Evolutionary conservation across 2,797 vertebrate species (phyloP).

Genomic region (Holocentrus rufus): DNA sequence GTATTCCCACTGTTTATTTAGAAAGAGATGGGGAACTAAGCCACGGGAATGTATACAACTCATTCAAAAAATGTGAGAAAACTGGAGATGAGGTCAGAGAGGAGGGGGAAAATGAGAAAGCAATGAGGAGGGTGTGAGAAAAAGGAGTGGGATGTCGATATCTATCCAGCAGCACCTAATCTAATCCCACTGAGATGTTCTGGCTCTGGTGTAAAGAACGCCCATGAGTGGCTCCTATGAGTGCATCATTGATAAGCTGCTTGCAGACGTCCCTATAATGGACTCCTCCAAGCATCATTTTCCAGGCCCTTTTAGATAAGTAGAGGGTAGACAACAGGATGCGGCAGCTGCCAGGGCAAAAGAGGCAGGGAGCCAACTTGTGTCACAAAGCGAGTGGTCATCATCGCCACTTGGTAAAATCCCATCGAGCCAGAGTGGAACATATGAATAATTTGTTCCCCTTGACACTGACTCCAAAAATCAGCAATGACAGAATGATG

Average conservation of each 20-base stretch:
- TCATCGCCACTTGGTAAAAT: background rate
- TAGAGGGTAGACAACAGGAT: slow-evolving; percentile 15
- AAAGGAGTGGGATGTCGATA: background rate
- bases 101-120: background rate
- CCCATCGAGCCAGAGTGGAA: slow-evolving; percentile 38
- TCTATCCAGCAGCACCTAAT: slow-evolving; percentile 32
- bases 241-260: slow-evolving; percentile 54
- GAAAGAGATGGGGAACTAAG: slow-evolving; percentile 32
- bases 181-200: slow-evolving; percentile 27
- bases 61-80: background rate
- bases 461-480: slow-evolving; percentile 7
- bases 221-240: slow-evolving; percentile 14
- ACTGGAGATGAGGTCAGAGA: background rate
- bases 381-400: background rate
- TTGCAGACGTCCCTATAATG: slow-evolving; percentile 30
- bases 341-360: slow-evolving; percentile 19
- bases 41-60: background rate
- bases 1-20: slow-evolving; percentile 49
- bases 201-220: slow-evolving; percentile 40
- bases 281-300: slow-evolving; percentile 40
- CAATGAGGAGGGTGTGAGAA: background rate
- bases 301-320: slow-evolving; percentile 63
- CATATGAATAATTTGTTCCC: slow-evolving; percentile 30
- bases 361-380: slow-evolving; percentile 23
- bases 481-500: slow-evolving; percentile 40